Evolutionary conservation across 2,113 vertebrate genomes (phyloP), one percentile per base, ranked within the genome.

Genomic region (Melozone crissalis): DNA sequence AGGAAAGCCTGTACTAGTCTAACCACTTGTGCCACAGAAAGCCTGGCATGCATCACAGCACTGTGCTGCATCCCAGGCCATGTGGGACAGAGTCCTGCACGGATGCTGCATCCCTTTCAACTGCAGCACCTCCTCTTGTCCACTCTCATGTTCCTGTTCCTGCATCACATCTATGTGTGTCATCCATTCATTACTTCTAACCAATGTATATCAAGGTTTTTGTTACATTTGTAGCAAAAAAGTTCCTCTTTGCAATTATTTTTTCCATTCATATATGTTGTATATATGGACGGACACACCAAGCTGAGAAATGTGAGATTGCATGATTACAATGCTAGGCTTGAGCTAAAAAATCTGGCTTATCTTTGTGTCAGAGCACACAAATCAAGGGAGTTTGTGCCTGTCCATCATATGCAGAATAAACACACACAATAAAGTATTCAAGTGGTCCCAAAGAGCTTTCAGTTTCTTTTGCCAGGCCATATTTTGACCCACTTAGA

Each of bases 1-100:
- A 67, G 55, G 63, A 83, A 58, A 15, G 3, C 31, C 26, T 54
- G 21, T 62, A 20, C 15, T 61, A n/a, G 5, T 54, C 58, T 33
- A 63, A 18, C 11, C 18, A 44, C 4, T 1, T 7, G 30, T 58
- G 20, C 9, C 72, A 21, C 2, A 5, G 72, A 81, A 80, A 71
- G 58, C 27, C 9, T 7, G 2, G 21, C 21, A 44, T 5, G 62
- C 46, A 8, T 39, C 28, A 26, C 9, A 52, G 27, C 3, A 3
- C 23, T 35, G 44, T 35, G 17, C 46, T 77, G 46, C 54, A 44
- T 27, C 15, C 28, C 5, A 6, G 16, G 18, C 12, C 18, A 19
- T 4, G 28, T 5, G 4, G 35, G 30, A 62, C 4, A 7, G 14
- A 2, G 2, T 28, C 18, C 35, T 52, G 21, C 0, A 0, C 2